Evolutionary conservation across 2,797 vertebrate genomes (phyloP), one percentile per base, ranked within the genome.

Genomic region (Diceros bicornis): DNA sequence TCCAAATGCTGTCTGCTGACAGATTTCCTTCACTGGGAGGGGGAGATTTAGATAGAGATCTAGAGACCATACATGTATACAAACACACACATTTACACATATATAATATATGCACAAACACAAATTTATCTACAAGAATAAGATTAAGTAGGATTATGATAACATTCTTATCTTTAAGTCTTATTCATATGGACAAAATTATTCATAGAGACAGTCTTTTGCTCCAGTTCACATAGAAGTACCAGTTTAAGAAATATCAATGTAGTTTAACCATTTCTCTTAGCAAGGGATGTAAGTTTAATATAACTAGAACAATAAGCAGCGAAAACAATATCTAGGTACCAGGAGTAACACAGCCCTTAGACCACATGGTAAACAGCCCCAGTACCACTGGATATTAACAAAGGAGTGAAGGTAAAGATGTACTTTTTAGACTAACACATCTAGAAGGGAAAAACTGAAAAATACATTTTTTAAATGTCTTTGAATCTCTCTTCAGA

Each of bases 111-210:
- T 77, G 12, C 1, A 75, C n/a, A 79, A 1, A 81, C 10, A 52
- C 50, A 52, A 2, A 69, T 14, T 77, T 68, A 75, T 62, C 27
- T 77, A 16, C 5, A 50, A 74, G 29, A 86, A 61, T 12, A 89
- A 55, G 18, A 64, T 66, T 61, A 74, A 84, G 8, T 66, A 44
- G 12, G 29, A 71, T 27, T 81, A 20, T 69, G 3, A 64, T 59
- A 68, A 64, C 32, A 55, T 64, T 82, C 13, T 59, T 66, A 62
- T 34, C 25, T 62, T 78, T 75, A 57, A 79, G 41, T 89, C 55
- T 94, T 89, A 85, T n/a, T 41, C 66, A 89, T 47, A 66, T 18
- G 17, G 74, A 87, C 7, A 93, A 78, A 90, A 91, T 72, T 94
- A 79, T 16, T 90, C 57, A 62, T 1, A 47, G 50, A 82, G 2